Evolutionary conservation across 2,888 invertebrate species (phyloP), one percentile per base, ranked within the genome.

Genomic region (Eupithecia abbreviata): DNA sequence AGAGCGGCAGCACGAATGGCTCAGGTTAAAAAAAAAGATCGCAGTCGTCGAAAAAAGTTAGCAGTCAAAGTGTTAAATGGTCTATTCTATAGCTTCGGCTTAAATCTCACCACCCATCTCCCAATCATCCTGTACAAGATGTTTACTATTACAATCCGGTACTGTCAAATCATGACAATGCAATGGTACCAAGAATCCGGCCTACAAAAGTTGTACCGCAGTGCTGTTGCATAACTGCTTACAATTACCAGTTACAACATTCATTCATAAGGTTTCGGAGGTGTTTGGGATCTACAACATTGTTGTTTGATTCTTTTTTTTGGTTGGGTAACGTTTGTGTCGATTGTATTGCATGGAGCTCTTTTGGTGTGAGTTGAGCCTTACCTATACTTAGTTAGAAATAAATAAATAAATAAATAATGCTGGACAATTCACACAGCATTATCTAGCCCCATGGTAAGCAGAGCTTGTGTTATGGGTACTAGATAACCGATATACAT

Each of bases 181-280:
- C 65, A 49, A 73, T 73, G 45, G 45, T 45, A 73, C 66, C 7
- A 55, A 62, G 58, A 69, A 76, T 72, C 72, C 62, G 72, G 18
- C 75, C 72, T 72, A 72, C 72, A 76, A 72, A 72, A 15, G 15
- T 41, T 4, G 13, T 66, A 3, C 10, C 51, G 69, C 42, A 71
- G 66, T 66, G 41, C 58, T 3, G 13, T 72, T 76, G 49, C 42
- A 43, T 58, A 72, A 72, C 13, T 13, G 43, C 42, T 72, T 58
- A 68, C 71, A 51, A 71, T 58, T 58, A 18, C 18, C 18, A 58
- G 58, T 58, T 15, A 51, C 68, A 66, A 66, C 65, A 66, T 51
- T 47, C 75, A 72, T 75, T 75, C 58, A 72, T 74, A 74, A 68
- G 55, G 55, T 68, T 68, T 13, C 9, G 55, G 41, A 66, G 65